Percentiles rank a stretch among this genome's conserved stretches.
These are phyloP conservation scores for Manduca sexta DNA, from an alignment of 1,140 invertebrate species.

Conservation along the genomic window DNA sequence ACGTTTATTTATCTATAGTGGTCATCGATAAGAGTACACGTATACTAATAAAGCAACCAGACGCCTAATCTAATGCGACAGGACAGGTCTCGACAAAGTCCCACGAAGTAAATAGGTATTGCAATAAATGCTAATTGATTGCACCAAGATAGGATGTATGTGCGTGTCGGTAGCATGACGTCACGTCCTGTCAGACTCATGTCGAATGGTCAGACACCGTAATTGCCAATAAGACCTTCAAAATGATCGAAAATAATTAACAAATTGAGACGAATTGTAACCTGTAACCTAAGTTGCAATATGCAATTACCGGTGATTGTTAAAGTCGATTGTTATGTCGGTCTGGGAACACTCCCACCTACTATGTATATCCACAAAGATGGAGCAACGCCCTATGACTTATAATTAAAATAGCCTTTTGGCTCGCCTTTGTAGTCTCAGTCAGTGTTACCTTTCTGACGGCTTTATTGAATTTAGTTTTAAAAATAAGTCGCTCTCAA, in stretches of 20 bases:
- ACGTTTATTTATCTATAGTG: neutral
- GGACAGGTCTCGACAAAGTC: slow-evolving; percentile 4
- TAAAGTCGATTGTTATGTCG: neutral
- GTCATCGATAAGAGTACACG: neutral
- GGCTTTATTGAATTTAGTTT: too few species aligned
- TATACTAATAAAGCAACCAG: slow-evolving; percentile 9
- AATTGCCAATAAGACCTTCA: neutral
- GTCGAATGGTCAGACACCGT: neutral
- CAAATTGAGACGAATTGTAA: neutral
- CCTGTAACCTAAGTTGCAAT: neutral
- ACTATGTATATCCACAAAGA: too few species aligned
- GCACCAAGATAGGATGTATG: slow-evolving; percentile 20
- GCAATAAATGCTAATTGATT: slow-evolving; percentile 21
- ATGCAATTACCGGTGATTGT: neutral
- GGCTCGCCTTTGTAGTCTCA: too few species aligned
- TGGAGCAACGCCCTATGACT: too few species aligned
- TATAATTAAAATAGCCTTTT: too few species aligned
- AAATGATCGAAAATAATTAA: slow-evolving; percentile 1
- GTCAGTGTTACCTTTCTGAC: too few species aligned
- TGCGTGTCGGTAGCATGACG: slow-evolving; percentile 10
- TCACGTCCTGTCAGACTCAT: slow-evolving; percentile 11
- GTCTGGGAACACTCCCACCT: neutral
- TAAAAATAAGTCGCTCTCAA: too few species aligned
- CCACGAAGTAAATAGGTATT: slow-evolving; percentile 13
- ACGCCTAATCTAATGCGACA: slow-evolving; percentile 17